phyloP scores from a whole-genome alignment of 1,140 invertebrate species.

The Phenacoccus solenopsis region DNA sequence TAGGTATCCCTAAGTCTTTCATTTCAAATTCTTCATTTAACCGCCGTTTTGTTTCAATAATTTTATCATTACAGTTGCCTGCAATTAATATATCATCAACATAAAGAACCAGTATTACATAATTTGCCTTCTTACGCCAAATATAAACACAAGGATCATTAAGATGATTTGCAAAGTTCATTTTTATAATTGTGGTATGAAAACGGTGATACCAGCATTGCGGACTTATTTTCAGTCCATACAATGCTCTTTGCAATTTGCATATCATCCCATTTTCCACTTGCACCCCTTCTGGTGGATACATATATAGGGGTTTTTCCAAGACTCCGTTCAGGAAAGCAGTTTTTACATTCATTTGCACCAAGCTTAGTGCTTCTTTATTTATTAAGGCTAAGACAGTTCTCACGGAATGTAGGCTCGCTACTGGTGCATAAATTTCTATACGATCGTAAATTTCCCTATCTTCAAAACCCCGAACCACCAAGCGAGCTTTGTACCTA shows the following conservation, averaged over 20 bases:
- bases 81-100: background rate
- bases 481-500: background rate
- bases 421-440: constrained; percentile 19
- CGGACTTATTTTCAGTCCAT: constrained; percentile 28
- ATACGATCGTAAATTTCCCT: background rate
- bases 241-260: constrained; percentile 28
- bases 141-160: background rate
- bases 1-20: constrained; percentile 31
- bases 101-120: background rate
- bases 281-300: constrained; percentile 26
- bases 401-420: background rate
- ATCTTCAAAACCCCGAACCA: background rate
- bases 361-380: background rate
- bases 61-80: background rate
- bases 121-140: background rate
- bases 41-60: background rate
- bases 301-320: constrained; percentile 32
- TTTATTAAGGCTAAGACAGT: background rate
- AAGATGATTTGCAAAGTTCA: background rate
- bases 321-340: constrained; percentile 32
- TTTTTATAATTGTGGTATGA: background rate
- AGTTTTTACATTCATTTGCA: constrained; percentile 34
- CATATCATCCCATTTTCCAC: constrained; percentile 21
- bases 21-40: constrained; percentile 31
- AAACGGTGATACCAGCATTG: constrained; percentile 27